phyloP scores from a whole-genome alignment of 1,140 invertebrate genomes.

The Rhizoglyphus robini region DNA sequence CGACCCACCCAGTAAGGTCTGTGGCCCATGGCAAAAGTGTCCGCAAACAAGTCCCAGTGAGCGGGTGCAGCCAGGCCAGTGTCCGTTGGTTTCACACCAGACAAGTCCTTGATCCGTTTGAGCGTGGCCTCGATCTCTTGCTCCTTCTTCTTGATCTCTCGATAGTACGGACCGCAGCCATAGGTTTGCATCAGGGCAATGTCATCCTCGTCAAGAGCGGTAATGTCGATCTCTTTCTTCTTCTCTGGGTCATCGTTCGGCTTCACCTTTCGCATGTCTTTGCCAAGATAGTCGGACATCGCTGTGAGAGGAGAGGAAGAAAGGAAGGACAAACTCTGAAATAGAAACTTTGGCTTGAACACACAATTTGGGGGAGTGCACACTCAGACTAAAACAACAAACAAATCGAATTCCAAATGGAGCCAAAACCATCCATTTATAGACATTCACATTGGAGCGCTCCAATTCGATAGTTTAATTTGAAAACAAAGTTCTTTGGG shows the following conservation, averaged over 20 bases:
- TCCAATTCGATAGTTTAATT: too few relatives aligned
- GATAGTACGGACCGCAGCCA: conserved; percentile 41
- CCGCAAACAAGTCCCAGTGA: conserved; percentile 43
- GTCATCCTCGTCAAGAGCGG: conserved; percentile 43
- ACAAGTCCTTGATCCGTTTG: conserved; percentile 42
- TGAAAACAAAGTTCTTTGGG: too few relatives aligned
- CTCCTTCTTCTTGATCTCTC: conserved; percentile 39
- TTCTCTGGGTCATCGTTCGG: conserved; percentile 40
- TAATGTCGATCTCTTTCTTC: conserved; percentile 60
- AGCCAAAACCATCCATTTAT: too few relatives aligned
- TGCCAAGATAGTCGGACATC: conserved; percentile 90
- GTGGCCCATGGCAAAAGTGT: conserved; percentile 40
- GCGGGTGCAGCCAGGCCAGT: conserved; percentile 43
- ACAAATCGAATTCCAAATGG: too few relatives aligned
- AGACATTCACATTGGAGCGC: too few relatives aligned
- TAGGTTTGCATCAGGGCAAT: conserved; percentile 43
- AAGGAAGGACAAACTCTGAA: too few relatives aligned
- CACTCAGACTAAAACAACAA: too few relatives aligned
- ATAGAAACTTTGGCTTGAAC: too few relatives aligned
- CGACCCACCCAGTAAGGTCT: conserved; percentile 30
- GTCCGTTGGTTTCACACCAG: conserved; percentile 38
- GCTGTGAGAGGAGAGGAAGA: too few relatives aligned
- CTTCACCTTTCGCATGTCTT: conserved; percentile 90
- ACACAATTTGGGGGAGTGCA: too few relatives aligned
- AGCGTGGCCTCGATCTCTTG: conserved; percentile 40